phyloP scores from a whole-genome alignment of 2,888 invertebrate species.

The Neelides folsomi region DNA sequence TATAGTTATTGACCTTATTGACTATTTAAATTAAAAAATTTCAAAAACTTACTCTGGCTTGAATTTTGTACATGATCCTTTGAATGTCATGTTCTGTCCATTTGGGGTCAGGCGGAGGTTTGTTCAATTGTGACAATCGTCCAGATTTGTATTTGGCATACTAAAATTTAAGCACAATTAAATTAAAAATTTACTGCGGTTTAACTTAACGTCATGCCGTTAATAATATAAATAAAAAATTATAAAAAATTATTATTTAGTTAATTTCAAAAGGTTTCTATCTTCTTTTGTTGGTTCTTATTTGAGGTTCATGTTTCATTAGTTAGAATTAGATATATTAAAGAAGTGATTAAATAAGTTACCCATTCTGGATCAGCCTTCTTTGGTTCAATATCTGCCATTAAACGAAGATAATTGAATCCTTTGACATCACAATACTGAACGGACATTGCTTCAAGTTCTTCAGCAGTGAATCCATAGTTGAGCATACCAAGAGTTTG shows the following conservation, averaged over 20 bases:
- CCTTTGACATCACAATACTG: conserved; percentile 61
- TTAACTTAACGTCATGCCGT: too few species aligned
- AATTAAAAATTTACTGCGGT: too few species aligned
- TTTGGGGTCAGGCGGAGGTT: conserved; percentile 23
- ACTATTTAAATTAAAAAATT: neutral
- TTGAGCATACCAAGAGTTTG: conserved; percentile 56
- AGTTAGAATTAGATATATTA: neutral
- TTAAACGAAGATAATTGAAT: conserved; percentile 57
- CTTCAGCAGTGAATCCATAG: conserved; percentile 51
- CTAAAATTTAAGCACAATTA: conserved; percentile 11
- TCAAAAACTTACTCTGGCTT: conserved; percentile 21
- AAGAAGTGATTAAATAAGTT: neutral
- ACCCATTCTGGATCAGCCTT: conserved; percentile 35
- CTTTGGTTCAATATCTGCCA: conserved; percentile 49
- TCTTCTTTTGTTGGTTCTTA: too few species aligned
- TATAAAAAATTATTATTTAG: too few species aligned
- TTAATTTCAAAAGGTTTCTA: too few species aligned
- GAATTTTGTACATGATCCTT: conserved; percentile 31
- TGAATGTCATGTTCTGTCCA: conserved; percentile 31
- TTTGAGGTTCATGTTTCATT: too few species aligned
- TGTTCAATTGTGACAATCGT: conserved; percentile 25
- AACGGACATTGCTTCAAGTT: conserved; percentile 53
- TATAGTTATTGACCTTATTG: neutral
- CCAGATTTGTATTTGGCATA: conserved; percentile 25
- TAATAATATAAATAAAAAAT: too few species aligned